Percentiles rank a stretch among this genome's conserved stretches.
phyloP scores from a whole-genome alignment of 2,113 vertebrate species.

The Coptodon rendalli region DNA sequence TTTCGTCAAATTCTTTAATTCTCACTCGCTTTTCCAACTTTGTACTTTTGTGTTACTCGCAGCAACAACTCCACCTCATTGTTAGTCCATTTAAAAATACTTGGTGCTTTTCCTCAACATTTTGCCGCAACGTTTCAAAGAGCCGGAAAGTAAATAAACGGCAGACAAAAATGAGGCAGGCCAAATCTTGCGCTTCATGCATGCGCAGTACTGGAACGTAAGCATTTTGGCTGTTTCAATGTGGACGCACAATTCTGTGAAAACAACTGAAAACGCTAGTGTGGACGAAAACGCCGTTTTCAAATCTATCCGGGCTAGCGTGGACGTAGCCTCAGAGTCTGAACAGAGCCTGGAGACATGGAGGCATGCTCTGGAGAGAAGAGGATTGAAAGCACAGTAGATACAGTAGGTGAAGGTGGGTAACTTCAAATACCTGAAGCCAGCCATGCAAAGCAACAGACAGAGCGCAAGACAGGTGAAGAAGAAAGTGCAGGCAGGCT shows the following conservation, averaged over 20 bases:
- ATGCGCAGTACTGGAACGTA: fast-evolving
- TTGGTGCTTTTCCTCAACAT: fast-evolving
- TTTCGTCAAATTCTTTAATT: not conserved
- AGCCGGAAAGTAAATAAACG: fast-evolving
- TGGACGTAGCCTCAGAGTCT: not conserved
- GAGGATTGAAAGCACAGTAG: not conserved
- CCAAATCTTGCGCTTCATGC: fast-evolving
- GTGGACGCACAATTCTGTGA: not conserved
- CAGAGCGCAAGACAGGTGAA: not conserved
- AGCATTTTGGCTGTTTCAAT: fast-evolving
- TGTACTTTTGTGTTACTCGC: fast-evolving
- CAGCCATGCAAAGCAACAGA: not conserved
- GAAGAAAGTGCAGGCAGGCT: not conserved
- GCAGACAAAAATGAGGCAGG: not conserved
- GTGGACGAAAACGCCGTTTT: fast-evolving
- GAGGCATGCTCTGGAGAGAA: not conserved
- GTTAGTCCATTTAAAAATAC: not conserved
- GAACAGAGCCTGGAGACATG: not conserved
- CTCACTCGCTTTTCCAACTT: not conserved
- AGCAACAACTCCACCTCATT: not conserved
- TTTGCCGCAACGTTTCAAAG: fast-evolving
- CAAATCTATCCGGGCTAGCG: fast-evolving
- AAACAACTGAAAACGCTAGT: not conserved
- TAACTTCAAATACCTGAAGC: not conserved
- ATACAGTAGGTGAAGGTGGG: not conserved